Percentiles rank a stretch among this genome's conserved stretches.
phyloP scores from a whole-genome alignment of 2,888 invertebrate species.

The Drosophila subquinaria region DNA sequence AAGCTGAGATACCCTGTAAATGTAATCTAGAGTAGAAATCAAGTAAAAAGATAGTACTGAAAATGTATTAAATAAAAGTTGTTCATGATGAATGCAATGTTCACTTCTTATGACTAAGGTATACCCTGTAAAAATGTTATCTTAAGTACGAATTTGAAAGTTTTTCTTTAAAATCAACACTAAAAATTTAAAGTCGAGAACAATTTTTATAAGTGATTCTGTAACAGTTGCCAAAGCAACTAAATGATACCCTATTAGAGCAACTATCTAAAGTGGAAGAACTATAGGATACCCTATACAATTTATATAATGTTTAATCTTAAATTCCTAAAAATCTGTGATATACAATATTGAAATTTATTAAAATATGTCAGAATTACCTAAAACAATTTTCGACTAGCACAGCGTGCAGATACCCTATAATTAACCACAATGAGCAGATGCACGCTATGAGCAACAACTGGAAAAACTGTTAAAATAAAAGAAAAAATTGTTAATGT shows the following conservation, averaged over 20 bases:
- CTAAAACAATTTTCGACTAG: neutral
- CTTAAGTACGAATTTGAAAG: no score
- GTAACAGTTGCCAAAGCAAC: no score
- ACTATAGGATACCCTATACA: neutral
- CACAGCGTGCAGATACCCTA: slow-evolving; percentile 10
- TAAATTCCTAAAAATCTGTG: neutral
- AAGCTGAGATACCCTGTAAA: neutral
- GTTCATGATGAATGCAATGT: no score
- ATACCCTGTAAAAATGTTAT: no score
- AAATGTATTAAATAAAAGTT: neutral
- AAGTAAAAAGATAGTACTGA: neutral
- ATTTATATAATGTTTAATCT: neutral
- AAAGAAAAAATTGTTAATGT: slow-evolving; percentile 7
- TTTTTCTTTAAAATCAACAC: no score
- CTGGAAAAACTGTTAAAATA: neutral
- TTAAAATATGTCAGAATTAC: neutral
- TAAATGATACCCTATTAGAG: neutral
- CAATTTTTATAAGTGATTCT: no score
- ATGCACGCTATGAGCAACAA: slow-evolving; percentile 22
- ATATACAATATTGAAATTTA: neutral
- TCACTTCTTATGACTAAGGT: no score
- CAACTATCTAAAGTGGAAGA: neutral
- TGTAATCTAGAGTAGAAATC: neutral
- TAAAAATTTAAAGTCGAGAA: no score
- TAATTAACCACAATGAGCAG: neutral